Evolutionary conservation across 2,113 vertebrate genomes (phyloP).

Genomic region (Spea multiplicata): DNA sequence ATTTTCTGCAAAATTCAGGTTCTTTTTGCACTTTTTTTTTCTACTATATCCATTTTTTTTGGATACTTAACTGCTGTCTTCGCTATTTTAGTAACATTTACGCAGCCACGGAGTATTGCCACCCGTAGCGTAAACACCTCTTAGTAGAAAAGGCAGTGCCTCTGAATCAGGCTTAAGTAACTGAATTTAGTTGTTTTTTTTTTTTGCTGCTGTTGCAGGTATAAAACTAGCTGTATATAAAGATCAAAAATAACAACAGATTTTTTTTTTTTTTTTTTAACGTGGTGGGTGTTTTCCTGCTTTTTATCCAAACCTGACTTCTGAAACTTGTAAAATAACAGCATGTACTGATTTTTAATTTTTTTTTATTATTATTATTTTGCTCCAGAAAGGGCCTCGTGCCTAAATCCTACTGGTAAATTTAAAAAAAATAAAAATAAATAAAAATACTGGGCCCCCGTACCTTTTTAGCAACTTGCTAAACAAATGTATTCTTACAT

Average conservation of each 20-base stretch:
- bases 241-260: not conserved
- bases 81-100: not conserved
- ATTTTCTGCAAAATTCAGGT: too few species aligned
- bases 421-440: slow-evolving; percentile 1
- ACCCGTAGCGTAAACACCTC: not conserved
- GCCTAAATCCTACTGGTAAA: slow-evolving; percentile 22
- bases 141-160: slow-evolving; percentile 19
- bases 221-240: slow-evolving; percentile 16
- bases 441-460: not conserved
- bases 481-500: slow-evolving; percentile 30
- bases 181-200: not conserved
- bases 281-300: slow-evolving; percentile 17
- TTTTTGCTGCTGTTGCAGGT: slow-evolving; percentile 17
- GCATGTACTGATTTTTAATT: slow-evolving; percentile 11
- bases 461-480: slow-evolving; percentile 29
- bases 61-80: not conserved
- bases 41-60: not conserved
- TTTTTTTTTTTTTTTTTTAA: not conserved
- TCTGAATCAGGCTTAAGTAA: slow-evolving; percentile 5
- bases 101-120: not conserved
- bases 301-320: slow-evolving; percentile 24
- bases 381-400: not conserved
- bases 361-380: slow-evolving; percentile 1
- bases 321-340: slow-evolving; percentile 36
- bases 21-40: too few species aligned